Evolutionary conservation across 2,797 vertebrate species (phyloP).

Genomic region (Mallotus villosus): DNA sequence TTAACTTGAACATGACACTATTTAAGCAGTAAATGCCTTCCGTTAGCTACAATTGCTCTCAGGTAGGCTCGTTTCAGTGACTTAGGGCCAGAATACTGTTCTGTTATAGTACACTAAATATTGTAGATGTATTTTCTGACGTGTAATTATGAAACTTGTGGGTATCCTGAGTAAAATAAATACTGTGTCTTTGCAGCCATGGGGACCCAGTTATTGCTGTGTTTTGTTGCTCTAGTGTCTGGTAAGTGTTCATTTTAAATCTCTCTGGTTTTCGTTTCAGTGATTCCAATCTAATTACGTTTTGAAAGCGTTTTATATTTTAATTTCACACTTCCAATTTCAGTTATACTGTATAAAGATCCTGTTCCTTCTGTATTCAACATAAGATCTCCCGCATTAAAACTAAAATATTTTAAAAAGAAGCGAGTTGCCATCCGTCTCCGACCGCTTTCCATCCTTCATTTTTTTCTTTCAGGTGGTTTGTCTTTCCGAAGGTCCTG

Average conservation of each 20-base stretch:
- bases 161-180: background rate
- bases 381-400: no score
- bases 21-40: background rate
- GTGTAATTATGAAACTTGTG: background rate
- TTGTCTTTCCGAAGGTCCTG: constrained; percentile 57
- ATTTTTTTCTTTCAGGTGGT: no score
- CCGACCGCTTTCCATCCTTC: background rate
- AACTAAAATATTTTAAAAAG: no score
- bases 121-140: background rate
- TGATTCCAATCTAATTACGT: background rate
- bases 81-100: no score
- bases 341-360: no score
- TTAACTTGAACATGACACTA: background rate
- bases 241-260: background rate
- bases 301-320: no score
- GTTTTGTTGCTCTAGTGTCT: background rate
- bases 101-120: no score
- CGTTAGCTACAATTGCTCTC: background rate
- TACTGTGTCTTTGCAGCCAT: constrained; percentile 3
- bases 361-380: no score
- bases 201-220: background rate
- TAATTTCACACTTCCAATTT: no score
- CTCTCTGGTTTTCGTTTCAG: background rate
- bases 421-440: no score
- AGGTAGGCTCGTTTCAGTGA: background rate